Conservation (phyloP, 2,888 invertebrate species). For the Pterobdella sp. region DNA sequence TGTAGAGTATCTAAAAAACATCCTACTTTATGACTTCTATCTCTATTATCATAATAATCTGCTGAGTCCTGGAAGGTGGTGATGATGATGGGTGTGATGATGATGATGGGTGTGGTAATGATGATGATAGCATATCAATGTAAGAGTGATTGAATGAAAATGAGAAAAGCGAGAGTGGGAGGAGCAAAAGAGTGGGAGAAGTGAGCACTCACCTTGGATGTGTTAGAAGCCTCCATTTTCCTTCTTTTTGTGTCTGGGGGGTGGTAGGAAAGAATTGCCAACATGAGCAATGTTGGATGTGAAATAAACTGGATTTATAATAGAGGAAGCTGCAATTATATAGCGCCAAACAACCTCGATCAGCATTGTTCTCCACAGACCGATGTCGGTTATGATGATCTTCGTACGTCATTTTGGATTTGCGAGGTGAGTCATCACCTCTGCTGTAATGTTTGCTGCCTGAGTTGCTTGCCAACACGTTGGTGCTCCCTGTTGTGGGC, state of each 20-base stretch:
- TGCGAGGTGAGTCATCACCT: not conserved
- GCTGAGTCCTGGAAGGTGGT: not conserved
- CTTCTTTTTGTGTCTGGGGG: slow-evolving; percentile 3
- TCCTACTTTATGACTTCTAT: too few relatives aligned
- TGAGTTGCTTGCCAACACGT: too few relatives aligned
- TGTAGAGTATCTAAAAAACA: too few relatives aligned
- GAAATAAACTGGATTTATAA: too few relatives aligned
- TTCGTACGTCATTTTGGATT: not conserved
- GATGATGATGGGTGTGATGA: not conserved
- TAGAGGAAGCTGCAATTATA: too few relatives aligned
- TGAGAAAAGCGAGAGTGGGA: not conserved
- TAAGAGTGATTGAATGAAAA: not conserved
- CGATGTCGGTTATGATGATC: not conserved
- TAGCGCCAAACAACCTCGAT: too few relatives aligned
- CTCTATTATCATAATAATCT: too few relatives aligned
- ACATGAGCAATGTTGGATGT: too few relatives aligned
- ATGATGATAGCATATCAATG: not conserved
- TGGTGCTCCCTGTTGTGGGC: not conserved
- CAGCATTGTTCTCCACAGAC: too few relatives aligned
- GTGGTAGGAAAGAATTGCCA: too few relatives aligned
- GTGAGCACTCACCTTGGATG: not conserved
- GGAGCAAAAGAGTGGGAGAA: not conserved
- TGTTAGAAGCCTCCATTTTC: not conserved
- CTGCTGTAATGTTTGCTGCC: not conserved
- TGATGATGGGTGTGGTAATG: not conserved